Conservation (phyloP, 1,140 invertebrate species). For the Reticulitermes speratus region DNA sequence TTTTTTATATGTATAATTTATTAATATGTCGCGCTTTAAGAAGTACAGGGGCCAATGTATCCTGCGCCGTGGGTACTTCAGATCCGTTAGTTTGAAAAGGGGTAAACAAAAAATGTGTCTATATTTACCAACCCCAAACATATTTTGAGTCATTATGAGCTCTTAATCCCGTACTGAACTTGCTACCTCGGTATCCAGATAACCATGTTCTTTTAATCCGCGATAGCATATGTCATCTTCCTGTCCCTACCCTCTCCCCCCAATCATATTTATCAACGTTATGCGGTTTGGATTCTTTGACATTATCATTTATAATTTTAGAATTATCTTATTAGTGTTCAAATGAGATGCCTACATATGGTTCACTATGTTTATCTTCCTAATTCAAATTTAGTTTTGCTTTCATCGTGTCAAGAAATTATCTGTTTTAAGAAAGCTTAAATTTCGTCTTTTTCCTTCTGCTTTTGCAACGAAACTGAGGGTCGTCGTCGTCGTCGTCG, state of each 20-base stretch:
- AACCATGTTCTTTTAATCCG: neutral
- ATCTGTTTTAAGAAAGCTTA: too few species aligned
- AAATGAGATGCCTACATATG: too few species aligned
- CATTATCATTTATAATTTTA: neutral
- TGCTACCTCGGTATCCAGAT: neutral
- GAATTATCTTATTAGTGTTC: neutral
- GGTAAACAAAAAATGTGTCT: neutral
- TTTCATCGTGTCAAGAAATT: too few species aligned
- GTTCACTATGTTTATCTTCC: too few species aligned
- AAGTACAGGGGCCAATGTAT: neutral
- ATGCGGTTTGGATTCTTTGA: neutral
- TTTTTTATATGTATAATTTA: too few species aligned
- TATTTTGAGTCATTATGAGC: neutral
- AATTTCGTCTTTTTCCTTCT: too few species aligned
- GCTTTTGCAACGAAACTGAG: too few species aligned
- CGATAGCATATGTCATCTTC: neutral
- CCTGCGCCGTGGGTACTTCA: neutral
- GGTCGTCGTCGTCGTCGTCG: too few species aligned
- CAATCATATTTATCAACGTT: neutral
- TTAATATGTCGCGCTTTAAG: neutral
- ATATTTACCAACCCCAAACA: neutral
- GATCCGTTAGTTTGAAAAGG: slow-evolving; percentile 1
- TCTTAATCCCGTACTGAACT: neutral
- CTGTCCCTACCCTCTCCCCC: neutral
- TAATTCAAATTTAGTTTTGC: too few species aligned